Evolutionary conservation across 2,888 invertebrate species (phyloP).

Genomic region (Xestobium rufovillosum): DNA sequence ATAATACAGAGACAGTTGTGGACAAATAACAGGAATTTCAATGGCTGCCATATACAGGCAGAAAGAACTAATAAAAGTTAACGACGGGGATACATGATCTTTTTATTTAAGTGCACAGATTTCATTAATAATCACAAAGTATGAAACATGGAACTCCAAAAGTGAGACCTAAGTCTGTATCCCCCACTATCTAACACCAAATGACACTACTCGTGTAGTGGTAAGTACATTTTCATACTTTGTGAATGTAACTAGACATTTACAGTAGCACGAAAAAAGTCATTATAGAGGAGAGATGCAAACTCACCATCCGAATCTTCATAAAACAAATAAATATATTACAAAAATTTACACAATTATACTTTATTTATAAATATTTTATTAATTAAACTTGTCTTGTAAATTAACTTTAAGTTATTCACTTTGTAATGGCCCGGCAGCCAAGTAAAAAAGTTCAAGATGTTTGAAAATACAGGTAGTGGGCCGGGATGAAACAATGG

Average conservation of each 20-base stretch:
- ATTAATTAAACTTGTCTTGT: constrained; percentile 24
- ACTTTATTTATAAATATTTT: constrained; percentile 42
- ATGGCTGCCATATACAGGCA: constrained; percentile 13
- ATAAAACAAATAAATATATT: constrained; percentile 40
- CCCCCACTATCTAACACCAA: constrained; percentile 34
- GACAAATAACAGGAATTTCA: background rate
- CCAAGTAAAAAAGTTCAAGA: constrained; percentile 40
- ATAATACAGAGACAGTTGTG: background rate
- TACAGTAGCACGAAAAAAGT: constrained; percentile 15
- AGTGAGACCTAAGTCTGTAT: constrained; percentile 27
- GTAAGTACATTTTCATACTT: constrained; percentile 40
- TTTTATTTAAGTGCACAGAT: constrained; percentile 37
- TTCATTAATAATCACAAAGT: constrained; percentile 40
- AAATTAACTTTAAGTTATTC: constrained; percentile 39
- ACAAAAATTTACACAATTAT: constrained; percentile 47
- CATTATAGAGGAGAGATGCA: background rate
- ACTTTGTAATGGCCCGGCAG: constrained; percentile 41
- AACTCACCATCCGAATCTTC: constrained; percentile 12
- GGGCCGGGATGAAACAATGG: constrained; percentile 45
- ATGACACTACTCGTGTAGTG: constrained; percentile 20
- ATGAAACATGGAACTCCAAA: constrained; percentile 34
- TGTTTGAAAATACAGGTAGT: constrained; percentile 38
- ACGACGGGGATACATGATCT: constrained; percentile 28
- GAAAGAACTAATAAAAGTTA: constrained; percentile 17
- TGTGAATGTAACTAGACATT: constrained; percentile 30